Evolutionary conservation across 2,888 invertebrate genomes (phyloP), one percentile per base, ranked within the genome.

Genomic region (Linyphia triangularis): DNA sequence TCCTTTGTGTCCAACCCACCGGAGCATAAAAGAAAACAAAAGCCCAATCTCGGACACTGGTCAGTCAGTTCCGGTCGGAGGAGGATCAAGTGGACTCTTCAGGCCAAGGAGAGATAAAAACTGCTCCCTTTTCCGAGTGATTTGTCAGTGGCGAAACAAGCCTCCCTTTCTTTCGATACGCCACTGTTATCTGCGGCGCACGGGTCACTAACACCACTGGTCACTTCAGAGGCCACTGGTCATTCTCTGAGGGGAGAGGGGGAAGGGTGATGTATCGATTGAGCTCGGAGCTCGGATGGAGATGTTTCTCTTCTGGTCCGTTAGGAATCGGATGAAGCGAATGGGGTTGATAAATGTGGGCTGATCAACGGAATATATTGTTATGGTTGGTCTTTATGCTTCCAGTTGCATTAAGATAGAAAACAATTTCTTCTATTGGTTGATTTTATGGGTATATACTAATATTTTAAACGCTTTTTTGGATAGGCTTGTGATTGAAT

Each of bases 61-160:
- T 70, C 63, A 59, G 57, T 69, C 57, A 33, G 59, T 43, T 79
- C 59, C 70, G 61, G 70, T 40, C 22, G 30, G 59, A 59, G 59
- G 9, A 16, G 72, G 77, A 78, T 85, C 85, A 85, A 85, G 78
- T 72, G 67, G 43, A 30, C 77, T 77, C 85, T 85, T n/a, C n/a
- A n/a, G n/a, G n/a, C 28, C 43, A 70, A 26, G 63, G 43, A 73
- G 83, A 77, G 67, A 85, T 77, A 70, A 67, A 69, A 59, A n/a
- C 37, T n/a, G 9, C 51, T n/a, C 51, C 51, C 51, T 51, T 51
- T 85, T 85, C 78, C 78, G 70, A 70, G 61, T 72, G 51, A 85
- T 85, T 85, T 70, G 85, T 69, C 70, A 85, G 33, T 26, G 43
- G 57, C 33, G 57, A 77, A 77, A 69, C 67, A 69, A 77, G 57